These are phyloP conservation scores for Lingula anatina DNA, from an alignment of 2,888 invertebrate genomes.

Conservation along the genomic window DNA sequence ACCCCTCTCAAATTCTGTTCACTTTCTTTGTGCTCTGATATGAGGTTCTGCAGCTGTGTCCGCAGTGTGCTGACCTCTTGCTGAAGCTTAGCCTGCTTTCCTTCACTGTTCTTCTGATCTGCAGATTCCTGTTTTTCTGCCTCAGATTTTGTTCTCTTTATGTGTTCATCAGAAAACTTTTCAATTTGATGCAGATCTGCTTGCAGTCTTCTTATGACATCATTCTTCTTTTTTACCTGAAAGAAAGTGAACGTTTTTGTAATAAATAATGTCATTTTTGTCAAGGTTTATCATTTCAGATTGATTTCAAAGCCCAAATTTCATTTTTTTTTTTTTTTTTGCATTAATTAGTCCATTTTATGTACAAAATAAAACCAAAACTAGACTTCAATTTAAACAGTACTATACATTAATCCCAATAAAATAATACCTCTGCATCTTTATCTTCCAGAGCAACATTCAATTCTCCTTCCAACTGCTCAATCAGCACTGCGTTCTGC, in stretches of 20 bases:
- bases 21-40: constrained; percentile 42
- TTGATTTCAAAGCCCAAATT: too few relatives aligned
- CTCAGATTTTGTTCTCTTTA: constrained; percentile 42
- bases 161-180: constrained; percentile 48
- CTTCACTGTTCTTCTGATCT: constrained; percentile 49
- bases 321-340: too few relatives aligned
- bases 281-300: too few relatives aligned
- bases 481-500: constrained; percentile 44
- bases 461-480: constrained; percentile 45
- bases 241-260: background rate
- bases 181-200: constrained; percentile 48
- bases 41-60: constrained; percentile 39
- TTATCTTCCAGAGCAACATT: constrained; percentile 43
- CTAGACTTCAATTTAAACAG: too few relatives aligned
- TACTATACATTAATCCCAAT: too few relatives aligned
- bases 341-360: too few relatives aligned
- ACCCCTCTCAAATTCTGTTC: constrained; percentile 47
- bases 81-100: constrained; percentile 38
- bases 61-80: constrained; percentile 41
- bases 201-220: constrained; percentile 44
- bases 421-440: constrained; percentile 50
- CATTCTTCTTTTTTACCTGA: constrained; percentile 49
- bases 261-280: too few relatives aligned
- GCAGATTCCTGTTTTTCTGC: constrained; percentile 50
- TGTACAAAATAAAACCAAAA: too few relatives aligned